Conservation (phyloP, 2,888 invertebrate species). For the Escarpia spicata region DNA sequence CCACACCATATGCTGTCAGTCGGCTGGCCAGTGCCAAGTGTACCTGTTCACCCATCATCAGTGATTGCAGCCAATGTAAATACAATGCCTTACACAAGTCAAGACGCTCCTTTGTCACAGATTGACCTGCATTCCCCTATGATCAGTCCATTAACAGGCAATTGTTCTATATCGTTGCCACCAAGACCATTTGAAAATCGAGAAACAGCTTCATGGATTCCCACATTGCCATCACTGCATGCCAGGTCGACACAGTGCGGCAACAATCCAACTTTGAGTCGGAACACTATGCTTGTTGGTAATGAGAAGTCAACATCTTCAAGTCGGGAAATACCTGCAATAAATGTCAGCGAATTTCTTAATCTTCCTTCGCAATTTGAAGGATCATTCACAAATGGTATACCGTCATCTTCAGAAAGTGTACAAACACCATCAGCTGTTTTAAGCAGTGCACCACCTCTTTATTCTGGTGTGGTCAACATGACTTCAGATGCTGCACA, state of each 20-base stretch:
- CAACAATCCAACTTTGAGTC: neutral
- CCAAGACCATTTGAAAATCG: neutral
- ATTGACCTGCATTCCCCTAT: neutral
- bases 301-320: neutral
- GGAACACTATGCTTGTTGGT: neutral
- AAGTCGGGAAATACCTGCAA: neutral
- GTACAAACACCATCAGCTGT: neutral
- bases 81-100: neutral
- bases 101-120: neutral
- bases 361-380: neutral
- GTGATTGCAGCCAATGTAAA: neutral
- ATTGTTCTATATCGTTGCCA: neutral
- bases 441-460: neutral
- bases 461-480: neutral
- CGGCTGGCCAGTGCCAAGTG: neutral
- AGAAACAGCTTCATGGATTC: neutral
- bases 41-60: neutral
- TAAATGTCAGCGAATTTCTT: neutral
- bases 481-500: neutral
- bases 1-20: neutral
- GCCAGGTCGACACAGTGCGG: neutral
- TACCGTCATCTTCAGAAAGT: neutral
- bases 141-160: neutral
- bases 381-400: neutral
- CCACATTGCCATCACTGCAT: neutral